A percentile compares a stretch with the other conserved stretches of the same genome.
phyloP scores from a whole-genome alignment of 2,113 vertebrate genomes.

The Rissa tridactyla region DNA sequence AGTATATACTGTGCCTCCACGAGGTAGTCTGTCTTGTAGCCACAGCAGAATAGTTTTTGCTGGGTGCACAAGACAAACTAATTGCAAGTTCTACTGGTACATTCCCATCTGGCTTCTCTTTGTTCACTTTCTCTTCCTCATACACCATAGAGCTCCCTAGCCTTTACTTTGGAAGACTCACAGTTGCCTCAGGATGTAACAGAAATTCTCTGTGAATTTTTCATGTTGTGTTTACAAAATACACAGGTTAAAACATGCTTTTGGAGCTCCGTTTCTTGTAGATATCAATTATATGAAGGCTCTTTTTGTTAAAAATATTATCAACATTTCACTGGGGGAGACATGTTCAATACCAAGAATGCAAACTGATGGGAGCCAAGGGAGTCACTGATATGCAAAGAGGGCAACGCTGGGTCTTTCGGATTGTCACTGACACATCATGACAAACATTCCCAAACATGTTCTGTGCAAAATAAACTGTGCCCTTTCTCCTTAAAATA shows the following conservation, averaged over 20 bases:
- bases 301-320: slow-evolving; percentile 50
- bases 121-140: slow-evolving; percentile 50
- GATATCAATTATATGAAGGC: slow-evolving; percentile 14
- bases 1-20: neutral
- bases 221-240: slow-evolving; percentile 68
- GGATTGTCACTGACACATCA: slow-evolving; percentile 57
- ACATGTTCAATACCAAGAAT: neutral
- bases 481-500: slow-evolving; percentile 62
- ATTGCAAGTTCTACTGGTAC: neutral
- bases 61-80: neutral
- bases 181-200: slow-evolving; percentile 56
- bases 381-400: neutral
- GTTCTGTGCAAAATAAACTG: slow-evolving; percentile 54
- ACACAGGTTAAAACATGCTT: slow-evolving; percentile 63
- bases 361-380: slow-evolving; percentile 13
- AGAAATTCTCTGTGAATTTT: slow-evolving; percentile 65
- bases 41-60: neutral
- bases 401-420: slow-evolving; percentile 2
- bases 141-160: neutral
- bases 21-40: neutral
- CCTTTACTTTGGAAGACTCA: slow-evolving; percentile 26
- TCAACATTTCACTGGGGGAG: neutral
- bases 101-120: slow-evolving; percentile 37
- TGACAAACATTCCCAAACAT: slow-evolving; percentile 52
- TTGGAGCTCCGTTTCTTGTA: slow-evolving; percentile 29